Evolutionary conservation across 1,140 invertebrate genomes (phyloP), one percentile per base, ranked within the genome.

Genomic region (Drosophila athabasca): DNA sequence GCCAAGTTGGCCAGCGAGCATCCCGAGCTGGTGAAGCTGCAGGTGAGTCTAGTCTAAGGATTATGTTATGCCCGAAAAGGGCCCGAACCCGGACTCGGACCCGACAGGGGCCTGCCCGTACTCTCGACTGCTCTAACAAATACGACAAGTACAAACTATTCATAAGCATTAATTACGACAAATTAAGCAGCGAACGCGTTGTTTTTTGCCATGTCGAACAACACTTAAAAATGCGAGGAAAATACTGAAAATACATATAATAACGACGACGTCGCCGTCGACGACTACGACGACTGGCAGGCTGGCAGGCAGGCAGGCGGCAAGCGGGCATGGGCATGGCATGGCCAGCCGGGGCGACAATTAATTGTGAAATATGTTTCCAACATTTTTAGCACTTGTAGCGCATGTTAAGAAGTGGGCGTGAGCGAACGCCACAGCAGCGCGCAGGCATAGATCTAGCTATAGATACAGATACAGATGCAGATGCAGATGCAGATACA

Each of bases 1-100:
- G 94, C 95, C 22, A 97, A 97, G 92, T 92, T 98, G 90, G 95
- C 96, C 46, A 94, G 94, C 49, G 96, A 97, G 81, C 95, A 96
- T 92, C 94, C 96, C 1, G 94, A 95, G 83, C 93, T 98, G 61
- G 95, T 96, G 52, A 95, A 94, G 88, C 93, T 96, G 72, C 97
- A 96, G 95, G 97, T 97, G 93, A 94, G 95, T 49, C 41, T 11
- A 22, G 49, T 24, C 13, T 6, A 50, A 22, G 46, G 46, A 49
- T 48, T 19, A 48, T 22, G 1, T 3, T 5, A 26, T 31, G 35
- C 9, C 35, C 4, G 11, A 5, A 13, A 1, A 13, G 35, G 1
- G 15, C 8, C n/a, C n/a, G n/a, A n/a, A n/a, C n/a, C n/a, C n/a
- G n/a, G n/a, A n/a, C n/a, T n/a, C n/a, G n/a, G n/a, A n/a, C n/a